Percentiles rank a stretch among this genome's conserved stretches.
phyloP scores from a whole-genome alignment of 2,113 vertebrate species.

The Orcinus orca region DNA sequence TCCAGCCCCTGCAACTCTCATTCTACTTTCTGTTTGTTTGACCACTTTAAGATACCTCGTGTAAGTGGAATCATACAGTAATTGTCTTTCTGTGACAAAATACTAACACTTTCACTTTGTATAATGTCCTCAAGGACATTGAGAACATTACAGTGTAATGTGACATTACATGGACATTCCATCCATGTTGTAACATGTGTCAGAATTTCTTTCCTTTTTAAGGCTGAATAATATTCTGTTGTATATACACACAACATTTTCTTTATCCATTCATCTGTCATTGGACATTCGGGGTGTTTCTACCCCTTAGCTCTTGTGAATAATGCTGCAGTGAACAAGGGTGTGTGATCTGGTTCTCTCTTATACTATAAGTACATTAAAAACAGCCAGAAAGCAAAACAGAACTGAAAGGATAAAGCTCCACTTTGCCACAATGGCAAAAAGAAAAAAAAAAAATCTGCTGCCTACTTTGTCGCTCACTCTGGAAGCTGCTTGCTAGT shows the following conservation, averaged over 20 bases:
- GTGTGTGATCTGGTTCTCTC: neutral
- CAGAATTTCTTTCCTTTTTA: neutral
- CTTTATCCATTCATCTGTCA: neutral
- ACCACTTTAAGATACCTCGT: neutral
- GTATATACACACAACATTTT: neutral
- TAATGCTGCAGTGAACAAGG: neutral
- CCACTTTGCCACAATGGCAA: neutral
- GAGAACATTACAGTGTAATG: neutral
- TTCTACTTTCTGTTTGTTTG: neutral
- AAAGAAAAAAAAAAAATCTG: neutral
- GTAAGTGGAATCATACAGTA: neutral
- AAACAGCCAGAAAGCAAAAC: constrained; percentile 4
- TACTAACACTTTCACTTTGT: neutral
- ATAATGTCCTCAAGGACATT: neutral
- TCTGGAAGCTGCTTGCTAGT: constrained; percentile 57
- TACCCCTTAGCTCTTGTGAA: neutral
- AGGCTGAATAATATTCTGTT: neutral
- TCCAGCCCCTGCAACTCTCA: neutral
- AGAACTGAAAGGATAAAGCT: constrained; percentile 8
- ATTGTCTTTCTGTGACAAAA: constrained; percentile 5
- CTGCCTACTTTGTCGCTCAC: constrained; percentile 50
- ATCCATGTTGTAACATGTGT: neutral
- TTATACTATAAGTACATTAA: neutral
- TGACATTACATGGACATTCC: neutral
- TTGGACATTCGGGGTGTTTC: neutral